These are phyloP conservation scores for Marmota monax DNA, from an alignment of 2,113 vertebrate species.

Conservation along the genomic window DNA sequence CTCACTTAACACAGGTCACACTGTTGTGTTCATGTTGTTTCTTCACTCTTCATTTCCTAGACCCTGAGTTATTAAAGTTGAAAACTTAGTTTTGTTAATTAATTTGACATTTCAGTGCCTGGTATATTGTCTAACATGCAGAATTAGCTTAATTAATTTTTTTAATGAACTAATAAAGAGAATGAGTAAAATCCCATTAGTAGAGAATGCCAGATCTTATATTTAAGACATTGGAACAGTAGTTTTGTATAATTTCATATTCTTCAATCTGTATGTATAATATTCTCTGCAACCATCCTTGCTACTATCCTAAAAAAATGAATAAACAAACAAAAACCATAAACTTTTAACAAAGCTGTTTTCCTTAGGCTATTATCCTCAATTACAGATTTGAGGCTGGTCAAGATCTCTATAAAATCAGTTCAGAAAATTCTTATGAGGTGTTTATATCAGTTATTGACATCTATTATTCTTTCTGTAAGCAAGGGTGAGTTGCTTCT, in stretches of 20 bases:
- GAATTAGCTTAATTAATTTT: neutral
- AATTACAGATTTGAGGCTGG: neutral
- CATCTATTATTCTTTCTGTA: neutral
- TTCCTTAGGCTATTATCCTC: neutral
- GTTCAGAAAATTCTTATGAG: neutral
- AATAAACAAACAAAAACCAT: no score
- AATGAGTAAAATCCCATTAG: neutral
- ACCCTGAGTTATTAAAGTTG: neutral
- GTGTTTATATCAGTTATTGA: neutral
- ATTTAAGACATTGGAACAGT: neutral
- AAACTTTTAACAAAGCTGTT: neutral
- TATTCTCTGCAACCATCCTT: rapidly evolving
- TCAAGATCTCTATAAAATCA: neutral
- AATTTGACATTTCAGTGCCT: neutral
- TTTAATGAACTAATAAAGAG: neutral
- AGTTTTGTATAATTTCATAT: neutral
- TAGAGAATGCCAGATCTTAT: neutral
- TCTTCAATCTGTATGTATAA: neutral
- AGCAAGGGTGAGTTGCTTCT: neutral
- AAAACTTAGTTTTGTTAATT: neutral
- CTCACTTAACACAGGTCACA: neutral
- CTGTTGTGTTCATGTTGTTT: neutral
- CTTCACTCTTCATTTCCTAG: neutral
- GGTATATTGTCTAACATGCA: neutral
- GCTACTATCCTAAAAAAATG: neutral